Base-by-base conservation (phyloP, 2,113 vertebrate genomes). In the Apeltes quadracus region DNA sequence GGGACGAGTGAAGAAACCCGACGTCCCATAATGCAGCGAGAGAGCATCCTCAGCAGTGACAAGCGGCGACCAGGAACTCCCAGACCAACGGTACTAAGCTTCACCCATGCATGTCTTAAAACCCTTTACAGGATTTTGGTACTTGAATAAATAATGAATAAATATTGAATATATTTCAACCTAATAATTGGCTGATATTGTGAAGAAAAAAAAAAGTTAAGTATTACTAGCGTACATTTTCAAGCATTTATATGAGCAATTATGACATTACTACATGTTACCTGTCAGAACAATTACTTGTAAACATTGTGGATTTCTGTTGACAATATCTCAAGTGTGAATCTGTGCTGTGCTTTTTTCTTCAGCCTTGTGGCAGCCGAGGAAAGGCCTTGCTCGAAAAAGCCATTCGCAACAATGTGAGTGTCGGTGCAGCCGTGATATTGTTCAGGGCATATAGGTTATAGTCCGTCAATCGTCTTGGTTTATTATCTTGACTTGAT, bases 311-410 rank as follows among this genome's bases (percentile, higher is more conserved):
- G 15, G 38, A 7, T 48, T 58, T 18, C 15, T 23, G 16, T 22
- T 22, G 5, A 15, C 16, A 39, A 13, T 48, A 59, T 58, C 12
- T 2, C 18, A 29, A 9, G 18, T 22, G 14, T 32, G 32, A 61
- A 18, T 70, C 10, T 62, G 5, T 18, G 6, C 32, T 68, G 8
- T 16, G 0, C 61, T 78, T 83, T 57, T 84, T 25, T 67, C 32
- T 16, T 0, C 90, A 96, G 95, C 85, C 72, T 0, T 94, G 93
- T 74, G 79, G 94, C 79, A 97, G 96, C 84, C 91, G 95, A 34
- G 96, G 95, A 3, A 96, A 93, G 86, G 94, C 94, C 22, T 87
- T 97, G 27, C 89, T 97, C 70, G 94, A 95, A 90, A 96, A 94
- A 86, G 96, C 94, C 74, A 95, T 96, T 75, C 91, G 91, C 80